Evolutionary conservation across 2,888 invertebrate species (phyloP).

Genomic region (Drosophila anomelani): DNA sequence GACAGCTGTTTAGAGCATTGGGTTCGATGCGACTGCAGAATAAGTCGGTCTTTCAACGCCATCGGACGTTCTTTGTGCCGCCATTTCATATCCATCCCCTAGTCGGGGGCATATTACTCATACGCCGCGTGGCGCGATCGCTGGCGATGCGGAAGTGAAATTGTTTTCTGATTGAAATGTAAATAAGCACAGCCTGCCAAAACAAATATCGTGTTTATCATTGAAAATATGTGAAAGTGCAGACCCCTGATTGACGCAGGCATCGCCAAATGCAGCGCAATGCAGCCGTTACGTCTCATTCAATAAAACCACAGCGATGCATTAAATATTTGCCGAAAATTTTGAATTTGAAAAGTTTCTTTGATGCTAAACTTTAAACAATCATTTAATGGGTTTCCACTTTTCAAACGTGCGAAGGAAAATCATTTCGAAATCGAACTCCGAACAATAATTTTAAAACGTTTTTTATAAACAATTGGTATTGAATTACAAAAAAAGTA

Average conservation of each 20-base stretch:
- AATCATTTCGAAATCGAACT: slow-evolving; percentile 25
- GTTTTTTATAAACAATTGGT: slow-evolving; percentile 67
- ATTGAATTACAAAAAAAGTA: slow-evolving; percentile 57
- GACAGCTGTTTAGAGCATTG: slow-evolving; percentile 70
- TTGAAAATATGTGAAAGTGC: slow-evolving; percentile 44
- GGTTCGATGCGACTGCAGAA: slow-evolving; percentile 62
- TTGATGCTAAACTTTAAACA: slow-evolving; percentile 22
- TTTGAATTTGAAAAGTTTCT: slow-evolving; percentile 7
- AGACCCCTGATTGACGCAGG: slow-evolving; percentile 44
- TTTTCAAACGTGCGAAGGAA: background rate
- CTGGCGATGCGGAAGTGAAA: slow-evolving; percentile 41
- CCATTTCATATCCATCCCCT: slow-evolving; percentile 22
- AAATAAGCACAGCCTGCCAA: slow-evolving; percentile 68
- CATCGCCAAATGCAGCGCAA: slow-evolving; percentile 21
- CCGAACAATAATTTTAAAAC: slow-evolving; percentile 8
- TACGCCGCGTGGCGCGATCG: slow-evolving; percentile 70
- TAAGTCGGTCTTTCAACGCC: slow-evolving; percentile 76
- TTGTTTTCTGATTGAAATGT: slow-evolving; percentile 67
- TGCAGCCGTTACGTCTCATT: slow-evolving; percentile 26
- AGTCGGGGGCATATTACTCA: slow-evolving; percentile 51
- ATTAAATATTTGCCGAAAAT: slow-evolving; percentile 16
- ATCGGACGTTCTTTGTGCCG: slow-evolving; percentile 54
- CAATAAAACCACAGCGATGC: slow-evolving; percentile 18
- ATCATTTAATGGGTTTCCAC: slow-evolving; percentile 11
- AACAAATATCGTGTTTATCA: slow-evolving; percentile 66